Evolutionary conservation across 2,797 vertebrate species (phyloP).

Genomic region (Rhyacichthys aspro): DNA sequence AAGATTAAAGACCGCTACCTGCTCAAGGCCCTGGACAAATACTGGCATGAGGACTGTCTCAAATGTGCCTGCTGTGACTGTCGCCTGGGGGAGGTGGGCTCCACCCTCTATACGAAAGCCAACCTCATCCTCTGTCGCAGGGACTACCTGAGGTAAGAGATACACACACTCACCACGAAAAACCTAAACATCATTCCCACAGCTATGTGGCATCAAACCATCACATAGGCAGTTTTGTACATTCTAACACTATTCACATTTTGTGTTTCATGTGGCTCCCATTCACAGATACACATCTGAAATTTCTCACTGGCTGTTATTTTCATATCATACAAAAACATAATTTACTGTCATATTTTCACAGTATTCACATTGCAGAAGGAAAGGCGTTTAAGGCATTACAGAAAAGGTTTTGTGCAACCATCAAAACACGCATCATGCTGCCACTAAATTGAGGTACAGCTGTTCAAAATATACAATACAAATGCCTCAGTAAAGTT

Average conservation of each 20-base stretch:
- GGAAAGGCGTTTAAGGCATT: constrained; percentile 3
- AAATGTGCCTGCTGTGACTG: constrained; percentile 99
- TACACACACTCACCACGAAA: constrained; percentile 62
- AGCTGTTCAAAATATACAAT: constrained; percentile 12
- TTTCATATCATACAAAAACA: not conserved
- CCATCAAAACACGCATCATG: constrained; percentile 18
- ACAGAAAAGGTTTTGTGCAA: not conserved
- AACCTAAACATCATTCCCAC: constrained; percentile 43
- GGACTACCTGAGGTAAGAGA: constrained; percentile 96
- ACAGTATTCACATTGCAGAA: not conserved
- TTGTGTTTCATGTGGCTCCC: constrained; percentile 4
- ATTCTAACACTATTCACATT: constrained; percentile 10
- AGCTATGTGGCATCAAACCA: constrained; percentile 36
- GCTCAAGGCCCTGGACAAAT: constrained; percentile 99
- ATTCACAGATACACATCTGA: constrained; percentile 17
- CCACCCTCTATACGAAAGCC: constrained; percentile 99
- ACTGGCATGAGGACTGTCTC: constrained; percentile 99
- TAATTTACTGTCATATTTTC: constrained; percentile 12
- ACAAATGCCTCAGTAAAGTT: constrained; percentile 6
- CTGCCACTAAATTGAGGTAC: constrained; percentile 22
- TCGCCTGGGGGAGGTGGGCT: constrained; percentile 98
- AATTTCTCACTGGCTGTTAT: constrained; percentile 17
- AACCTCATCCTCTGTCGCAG: constrained; percentile 99
- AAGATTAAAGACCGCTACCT: constrained; percentile 99
- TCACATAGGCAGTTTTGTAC: constrained; percentile 19